A percentile compares a stretch with the other conserved stretches of the same genome.
Evolutionary conservation across 2,113 vertebrate species (phyloP).

Genomic region (Cyprinus carpio): DNA sequence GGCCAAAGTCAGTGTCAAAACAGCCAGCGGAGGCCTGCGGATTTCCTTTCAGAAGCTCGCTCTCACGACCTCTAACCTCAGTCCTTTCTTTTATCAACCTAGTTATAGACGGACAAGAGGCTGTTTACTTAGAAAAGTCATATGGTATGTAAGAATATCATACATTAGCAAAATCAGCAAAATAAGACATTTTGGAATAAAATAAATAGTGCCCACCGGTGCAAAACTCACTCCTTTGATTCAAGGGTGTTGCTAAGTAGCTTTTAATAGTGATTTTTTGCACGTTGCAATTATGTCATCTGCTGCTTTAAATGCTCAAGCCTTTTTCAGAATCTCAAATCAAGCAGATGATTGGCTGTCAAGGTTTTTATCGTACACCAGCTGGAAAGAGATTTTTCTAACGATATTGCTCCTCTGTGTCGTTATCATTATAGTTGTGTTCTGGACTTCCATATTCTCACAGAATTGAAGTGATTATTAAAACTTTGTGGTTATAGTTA

Average conservation of each 20-base stretch:
- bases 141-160: neutral
- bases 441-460: too few species aligned
- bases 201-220: neutral
- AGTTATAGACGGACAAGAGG: constrained; percentile 4
- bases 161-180: neutral
- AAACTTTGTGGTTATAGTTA: too few species aligned
- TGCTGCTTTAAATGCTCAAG: too few species aligned
- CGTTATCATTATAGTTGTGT: too few species aligned
- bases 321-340: too few species aligned
- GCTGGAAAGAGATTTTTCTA: too few species aligned
- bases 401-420: too few species aligned
- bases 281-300: neutral
- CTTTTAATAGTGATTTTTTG: neutral
- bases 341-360: too few species aligned
- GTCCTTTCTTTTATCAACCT: neutral
- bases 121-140: constrained; percentile 3
- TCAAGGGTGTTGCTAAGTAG: neutral
- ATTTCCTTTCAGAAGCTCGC: constrained; percentile 8
- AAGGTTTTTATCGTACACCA: too few species aligned
- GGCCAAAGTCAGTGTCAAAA: neutral
- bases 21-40: neutral
- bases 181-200: too few species aligned
- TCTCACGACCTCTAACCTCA: constrained; percentile 45
- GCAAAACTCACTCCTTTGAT: neutral
- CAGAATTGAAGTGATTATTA: too few species aligned